A percentile compares a stretch with the other conserved stretches of the same genome.
Conservation (phyloP, 35 echinoderm and acorn worm species). For the Patiria miniata region DNA sequence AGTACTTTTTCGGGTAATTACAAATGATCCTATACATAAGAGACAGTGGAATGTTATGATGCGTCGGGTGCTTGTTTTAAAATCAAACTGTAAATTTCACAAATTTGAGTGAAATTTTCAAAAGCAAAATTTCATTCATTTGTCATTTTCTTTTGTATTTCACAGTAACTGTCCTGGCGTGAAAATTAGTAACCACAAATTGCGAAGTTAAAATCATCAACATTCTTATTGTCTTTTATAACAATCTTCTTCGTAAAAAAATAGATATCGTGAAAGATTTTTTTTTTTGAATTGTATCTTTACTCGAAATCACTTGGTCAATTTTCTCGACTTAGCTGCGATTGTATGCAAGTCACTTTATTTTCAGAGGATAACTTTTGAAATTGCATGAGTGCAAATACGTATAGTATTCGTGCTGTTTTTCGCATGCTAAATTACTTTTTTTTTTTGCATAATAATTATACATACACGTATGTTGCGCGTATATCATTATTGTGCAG, state of each 20-base stretch:
- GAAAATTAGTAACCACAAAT: too few species aligned
- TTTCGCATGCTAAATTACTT: neutral
- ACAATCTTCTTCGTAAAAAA: neutral
- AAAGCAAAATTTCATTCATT: too few species aligned
- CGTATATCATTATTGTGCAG: neutral
- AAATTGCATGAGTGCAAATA: neutral
- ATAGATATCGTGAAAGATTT: neutral
- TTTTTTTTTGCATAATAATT: neutral
- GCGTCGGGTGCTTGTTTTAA: too few species aligned
- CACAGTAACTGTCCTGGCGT: too few species aligned
- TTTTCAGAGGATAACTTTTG: neutral
- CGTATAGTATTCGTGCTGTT: neutral
- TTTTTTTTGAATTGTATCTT: neutral
- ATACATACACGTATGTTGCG: neutral
- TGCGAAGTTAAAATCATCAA: too few species aligned
- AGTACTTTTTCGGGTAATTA: too few species aligned
- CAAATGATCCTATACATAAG: too few species aligned
- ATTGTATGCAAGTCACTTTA: neutral
- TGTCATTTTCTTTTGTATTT: too few species aligned
- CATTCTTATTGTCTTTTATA: neutral
- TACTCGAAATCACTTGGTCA: neutral
- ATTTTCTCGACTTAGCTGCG: neutral
- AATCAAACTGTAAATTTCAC: too few species aligned
- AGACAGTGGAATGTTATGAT: too few species aligned
- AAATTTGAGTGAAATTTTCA: too few species aligned